Conservation (phyloP, 2,797 vertebrate species). For the Okamejei kenojei region DNA sequence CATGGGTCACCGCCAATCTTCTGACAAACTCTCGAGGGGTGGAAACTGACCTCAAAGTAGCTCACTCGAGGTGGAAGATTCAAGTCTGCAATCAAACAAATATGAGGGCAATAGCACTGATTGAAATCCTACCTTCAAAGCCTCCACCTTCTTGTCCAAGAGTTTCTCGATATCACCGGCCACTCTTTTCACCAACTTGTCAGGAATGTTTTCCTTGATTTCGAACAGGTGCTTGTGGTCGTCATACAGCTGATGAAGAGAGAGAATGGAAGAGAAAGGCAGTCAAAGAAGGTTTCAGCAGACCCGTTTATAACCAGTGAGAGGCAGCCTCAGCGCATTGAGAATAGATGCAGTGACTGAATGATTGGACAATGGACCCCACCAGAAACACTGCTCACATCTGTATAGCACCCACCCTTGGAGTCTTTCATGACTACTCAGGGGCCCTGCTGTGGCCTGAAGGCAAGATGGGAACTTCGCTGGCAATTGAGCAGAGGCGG, state of each 20-base stretch:
- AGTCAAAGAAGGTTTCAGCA: not conserved
- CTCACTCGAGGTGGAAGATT: too few species aligned
- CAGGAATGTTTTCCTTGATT: constrained; percentile 85
- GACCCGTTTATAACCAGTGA: not conserved
- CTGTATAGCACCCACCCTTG: too few species aligned
- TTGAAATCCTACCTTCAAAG: constrained; percentile 76
- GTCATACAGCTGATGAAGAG: constrained; percentile 76
- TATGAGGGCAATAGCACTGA: not conserved
- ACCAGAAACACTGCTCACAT: too few species aligned
- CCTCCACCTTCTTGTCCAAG: constrained; percentile 89
- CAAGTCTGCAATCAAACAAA: not conserved
- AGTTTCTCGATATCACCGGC: constrained; percentile 87
- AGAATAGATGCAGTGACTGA: not conserved
- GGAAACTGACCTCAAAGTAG: not conserved
- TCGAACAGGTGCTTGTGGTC: constrained; percentile 92
- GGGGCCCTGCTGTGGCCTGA: too few species aligned
- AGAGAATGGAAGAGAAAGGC: constrained; percentile 43
- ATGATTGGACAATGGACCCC: too few species aligned
- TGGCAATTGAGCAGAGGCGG: too few species aligned
- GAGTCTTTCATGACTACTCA: too few species aligned
- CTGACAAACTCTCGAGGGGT: too few species aligned
- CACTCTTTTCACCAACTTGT: constrained; percentile 86
- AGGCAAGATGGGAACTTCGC: too few species aligned
- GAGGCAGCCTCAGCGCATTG: too few species aligned
- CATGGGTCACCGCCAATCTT: too few species aligned